A percentile compares a stretch with the other conserved stretches of the same genome.
phyloP scores from a whole-genome alignment of 2,797 vertebrate genomes.

The Dermochelys coriacea region DNA sequence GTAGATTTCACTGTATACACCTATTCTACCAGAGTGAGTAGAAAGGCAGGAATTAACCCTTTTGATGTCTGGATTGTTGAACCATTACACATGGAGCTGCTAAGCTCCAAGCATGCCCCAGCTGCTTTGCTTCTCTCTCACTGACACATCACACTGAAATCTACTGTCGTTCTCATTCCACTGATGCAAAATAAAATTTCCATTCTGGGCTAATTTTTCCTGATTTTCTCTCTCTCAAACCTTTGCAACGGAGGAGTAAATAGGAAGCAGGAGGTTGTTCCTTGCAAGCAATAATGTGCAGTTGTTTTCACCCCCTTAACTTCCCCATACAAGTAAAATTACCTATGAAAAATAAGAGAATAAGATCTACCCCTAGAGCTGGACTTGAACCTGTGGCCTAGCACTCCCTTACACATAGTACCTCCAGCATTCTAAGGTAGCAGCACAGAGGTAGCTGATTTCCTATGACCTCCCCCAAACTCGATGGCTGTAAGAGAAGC shows the following conservation, averaged over 20 bases:
- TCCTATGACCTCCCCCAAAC: neutral
- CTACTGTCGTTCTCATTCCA: neutral
- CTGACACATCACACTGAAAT: neutral
- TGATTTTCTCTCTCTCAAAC: neutral
- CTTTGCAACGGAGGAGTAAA: rapidly evolving
- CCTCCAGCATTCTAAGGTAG: neutral
- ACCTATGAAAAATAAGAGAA: neutral
- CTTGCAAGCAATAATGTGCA: rapidly evolving
- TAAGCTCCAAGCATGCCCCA: neutral
- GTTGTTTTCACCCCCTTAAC: neutral
- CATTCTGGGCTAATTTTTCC: neutral
- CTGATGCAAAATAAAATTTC: neutral
- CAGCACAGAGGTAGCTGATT: neutral
- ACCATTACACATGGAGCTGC: neutral
- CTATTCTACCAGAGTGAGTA: neutral
- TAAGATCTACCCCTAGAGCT: neutral
- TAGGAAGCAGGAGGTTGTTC: neutral
- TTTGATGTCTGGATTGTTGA: neutral
- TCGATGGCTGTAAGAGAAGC: neutral
- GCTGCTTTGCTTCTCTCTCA: neutral
- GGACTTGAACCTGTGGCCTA: neutral
- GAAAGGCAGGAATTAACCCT: neutral
- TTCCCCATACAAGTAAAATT: neutral
- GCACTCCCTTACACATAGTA: neutral
- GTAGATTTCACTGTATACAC: neutral